These are phyloP conservation scores for Drosophila tropicalis DNA, from an alignment of 1,140 invertebrate genomes.

Conservation along the genomic window DNA sequence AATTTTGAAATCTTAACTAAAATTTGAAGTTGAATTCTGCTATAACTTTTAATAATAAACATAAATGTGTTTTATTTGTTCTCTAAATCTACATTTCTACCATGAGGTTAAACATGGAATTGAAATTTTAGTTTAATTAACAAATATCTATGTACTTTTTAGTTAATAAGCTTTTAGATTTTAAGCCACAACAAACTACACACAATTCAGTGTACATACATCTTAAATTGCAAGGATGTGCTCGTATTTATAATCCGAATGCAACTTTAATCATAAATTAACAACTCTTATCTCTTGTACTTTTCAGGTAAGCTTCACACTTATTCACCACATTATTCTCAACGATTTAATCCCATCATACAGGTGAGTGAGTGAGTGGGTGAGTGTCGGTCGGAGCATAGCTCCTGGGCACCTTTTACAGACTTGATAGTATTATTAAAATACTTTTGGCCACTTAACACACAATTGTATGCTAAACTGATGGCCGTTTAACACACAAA, in stretches of 20 bases:
- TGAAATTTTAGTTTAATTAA: too few relatives aligned
- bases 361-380: not conserved
- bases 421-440: constrained; percentile 44
- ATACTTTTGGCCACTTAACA: constrained; percentile 54
- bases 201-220: too few relatives aligned
- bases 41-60: too few relatives aligned
- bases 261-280: not conserved
- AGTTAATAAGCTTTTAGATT: too few relatives aligned
- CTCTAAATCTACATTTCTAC: too few relatives aligned
- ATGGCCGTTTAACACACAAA: constrained; percentile 59
- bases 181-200: too few relatives aligned
- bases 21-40: too few relatives aligned
- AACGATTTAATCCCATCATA: constrained; percentile 17
- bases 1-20: too few relatives aligned
- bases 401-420: not conserved
- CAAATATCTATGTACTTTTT: too few relatives aligned
- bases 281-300: constrained; percentile 13
- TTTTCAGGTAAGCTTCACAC: constrained; percentile 41
- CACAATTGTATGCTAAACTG: constrained; percentile 56
- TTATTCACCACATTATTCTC: not conserved
- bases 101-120: too few relatives aligned
- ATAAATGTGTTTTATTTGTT: too few relatives aligned
- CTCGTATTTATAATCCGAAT: not conserved
- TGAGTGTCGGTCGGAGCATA: not conserved
- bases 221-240: too few relatives aligned